These are phyloP conservation scores for Tineola bisselliella DNA, from an alignment of 2,888 invertebrate species.

Conservation along the genomic window DNA sequence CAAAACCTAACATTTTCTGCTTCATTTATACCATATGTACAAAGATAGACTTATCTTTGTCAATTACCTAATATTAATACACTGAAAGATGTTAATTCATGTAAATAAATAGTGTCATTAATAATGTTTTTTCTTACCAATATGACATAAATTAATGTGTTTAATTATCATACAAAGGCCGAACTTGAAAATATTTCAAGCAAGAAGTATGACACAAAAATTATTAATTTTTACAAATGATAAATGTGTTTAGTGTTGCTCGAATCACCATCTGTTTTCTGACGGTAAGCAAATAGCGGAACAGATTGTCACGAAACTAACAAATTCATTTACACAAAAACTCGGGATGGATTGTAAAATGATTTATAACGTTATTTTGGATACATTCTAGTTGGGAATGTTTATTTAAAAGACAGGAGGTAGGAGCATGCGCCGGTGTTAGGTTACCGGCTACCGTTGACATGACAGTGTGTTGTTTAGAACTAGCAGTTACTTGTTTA, in stretches of 20 bases:
- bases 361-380: conserved; percentile 64
- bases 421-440: conserved; percentile 34
- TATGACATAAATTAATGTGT: background rate
- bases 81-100: background rate
- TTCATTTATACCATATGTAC: background rate
- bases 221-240: conserved; percentile 45
- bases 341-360: conserved; percentile 37
- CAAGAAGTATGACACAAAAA: conserved; percentile 22
- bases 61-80: too few relatives aligned
- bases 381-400: conserved; percentile 45
- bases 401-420: conserved; percentile 39
- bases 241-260: conserved; percentile 24
- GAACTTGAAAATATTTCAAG: background rate
- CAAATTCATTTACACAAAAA: conserved; percentile 54
- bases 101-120: background rate
- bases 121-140: background rate
- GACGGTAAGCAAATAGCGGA: conserved; percentile 64
- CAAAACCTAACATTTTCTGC: background rate
- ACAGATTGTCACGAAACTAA: conserved; percentile 64
- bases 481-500: background rate
- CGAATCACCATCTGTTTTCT: conserved; percentile 49
- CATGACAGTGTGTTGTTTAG: background rate
- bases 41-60: background rate
- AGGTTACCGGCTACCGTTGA: conserved; percentile 29
- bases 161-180: background rate